Evolutionary conservation across 2,797 vertebrate species (phyloP).

Genomic region (Glyptemys insculpta): DNA sequence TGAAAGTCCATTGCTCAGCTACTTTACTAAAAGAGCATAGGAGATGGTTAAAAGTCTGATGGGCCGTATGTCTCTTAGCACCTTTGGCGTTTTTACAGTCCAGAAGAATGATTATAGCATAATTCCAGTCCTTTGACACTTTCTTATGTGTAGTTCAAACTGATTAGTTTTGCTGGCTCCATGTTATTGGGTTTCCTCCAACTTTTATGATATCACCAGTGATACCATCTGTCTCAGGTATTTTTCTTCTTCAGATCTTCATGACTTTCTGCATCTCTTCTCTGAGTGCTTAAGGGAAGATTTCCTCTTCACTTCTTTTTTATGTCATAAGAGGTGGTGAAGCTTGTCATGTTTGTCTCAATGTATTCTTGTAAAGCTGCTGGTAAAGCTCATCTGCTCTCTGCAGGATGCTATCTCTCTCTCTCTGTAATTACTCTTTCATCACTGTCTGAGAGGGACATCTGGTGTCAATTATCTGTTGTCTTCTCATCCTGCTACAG

Average conservation of each 20-base stretch:
- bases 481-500: slow-evolving; percentile 75
- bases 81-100: slow-evolving; percentile 40
- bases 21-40: slow-evolving; percentile 13
- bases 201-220: slow-evolving; percentile 55
- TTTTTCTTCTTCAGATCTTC: slow-evolving; percentile 53
- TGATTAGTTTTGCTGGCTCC: slow-evolving; percentile 58
- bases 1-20: slow-evolving; percentile 40
- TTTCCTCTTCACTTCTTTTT: not conserved
- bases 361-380: slow-evolving; percentile 64
- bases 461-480: slow-evolving; percentile 77
- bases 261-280: slow-evolving; percentile 5
- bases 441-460: slow-evolving; percentile 78
- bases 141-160: slow-evolving; percentile 46
- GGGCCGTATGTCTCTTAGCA: slow-evolving; percentile 8
- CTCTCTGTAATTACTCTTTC: slow-evolving; percentile 76
- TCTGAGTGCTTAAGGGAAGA: not conserved
- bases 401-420: slow-evolving; percentile 67
- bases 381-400: slow-evolving; percentile 73
- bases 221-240: slow-evolving; percentile 65
- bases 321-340: slow-evolving; percentile 44
- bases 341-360: slow-evolving; percentile 69
- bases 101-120: slow-evolving; percentile 44
- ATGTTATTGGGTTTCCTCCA: slow-evolving; percentile 52
- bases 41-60: slow-evolving; percentile 35
- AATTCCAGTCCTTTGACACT: slow-evolving; percentile 53